Base-by-base conservation (phyloP, 2,113 vertebrate genomes). In the Aplodontia rufa region DNA sequence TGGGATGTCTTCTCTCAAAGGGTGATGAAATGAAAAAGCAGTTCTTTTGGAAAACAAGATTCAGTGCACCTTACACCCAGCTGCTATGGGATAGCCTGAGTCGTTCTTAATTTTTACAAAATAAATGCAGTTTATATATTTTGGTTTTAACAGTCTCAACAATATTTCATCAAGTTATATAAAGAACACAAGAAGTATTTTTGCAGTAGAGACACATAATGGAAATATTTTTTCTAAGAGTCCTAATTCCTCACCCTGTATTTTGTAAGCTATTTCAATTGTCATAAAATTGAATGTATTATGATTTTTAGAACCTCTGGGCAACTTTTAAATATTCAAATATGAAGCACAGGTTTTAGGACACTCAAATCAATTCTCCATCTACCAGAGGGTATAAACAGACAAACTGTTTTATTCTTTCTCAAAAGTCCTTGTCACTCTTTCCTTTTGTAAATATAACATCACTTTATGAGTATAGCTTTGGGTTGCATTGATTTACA, bases 1-100 rank as follows among this genome's bases (percentile, higher is more conserved):
- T 68, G 99, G 99, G 75, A 99, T 99, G 99, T 99, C 99, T 35
- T 99, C 99, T 78, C 99, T 99, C 45, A 99, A 98, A 97, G 99
- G 99, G 96, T 99, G 99, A 99, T 91, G 10, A 72, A 98, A 71
- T 96, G 94, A 69, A 45, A 72, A 92, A 68, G 83, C 82, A 93
- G 9, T 71, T 88, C 91, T 86, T 91, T 53, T 58, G 45, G 68
- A 96, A 89, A 90, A 69, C 60, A 86, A 91, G 53, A 91, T 71
- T 93, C n/a, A 91, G n/a, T 68, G 49, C 55, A 47, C 58, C 87
- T 94, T 49, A 74, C 9, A 86, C 74, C 55, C 69, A 85, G 22
- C 62, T 92, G 32, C 69, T 72, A 4, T 69, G 91, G 32, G 66
- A 32, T 68, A 83, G 42, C n/a, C 47, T 42, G 45, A 88, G 35